Conservation (phyloP, 2,113 vertebrate species). For the Hucho hucho region DNA sequence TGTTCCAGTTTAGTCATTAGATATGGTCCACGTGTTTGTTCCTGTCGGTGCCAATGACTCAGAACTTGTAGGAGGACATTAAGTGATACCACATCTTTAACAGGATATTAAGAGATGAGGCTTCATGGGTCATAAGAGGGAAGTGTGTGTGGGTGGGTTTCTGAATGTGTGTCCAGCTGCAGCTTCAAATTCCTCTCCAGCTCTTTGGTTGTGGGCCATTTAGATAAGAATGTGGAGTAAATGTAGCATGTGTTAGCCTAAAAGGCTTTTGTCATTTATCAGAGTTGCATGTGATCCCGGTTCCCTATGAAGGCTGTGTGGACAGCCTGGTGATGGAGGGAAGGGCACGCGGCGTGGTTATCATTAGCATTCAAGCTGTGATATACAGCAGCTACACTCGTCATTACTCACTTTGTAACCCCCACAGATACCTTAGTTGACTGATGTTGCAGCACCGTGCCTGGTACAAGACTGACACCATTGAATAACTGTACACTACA, state of each 20-base stretch:
- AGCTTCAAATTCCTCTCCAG: too few species aligned
- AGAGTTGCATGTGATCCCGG: not conserved
- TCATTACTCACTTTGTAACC: not conserved
- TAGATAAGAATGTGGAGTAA: not conserved
- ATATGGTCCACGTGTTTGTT: too few species aligned
- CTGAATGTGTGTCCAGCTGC: too few species aligned
- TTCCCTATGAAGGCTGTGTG: not conserved
- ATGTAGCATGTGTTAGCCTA: conserved; percentile 17
- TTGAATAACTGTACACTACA: not conserved
- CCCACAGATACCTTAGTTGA: not conserved
- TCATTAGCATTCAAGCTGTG: not conserved
- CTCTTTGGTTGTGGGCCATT: too few species aligned
- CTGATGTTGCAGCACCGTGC: conserved; percentile 2
- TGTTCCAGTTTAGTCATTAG: too few species aligned
- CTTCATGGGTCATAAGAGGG: too few species aligned
- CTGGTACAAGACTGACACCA: not conserved
- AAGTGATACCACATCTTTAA: too few species aligned
- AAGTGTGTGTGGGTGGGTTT: too few species aligned
- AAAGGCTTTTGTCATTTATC: conserved; percentile 37
- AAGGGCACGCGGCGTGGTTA: not conserved
- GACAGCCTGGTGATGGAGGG: not conserved
- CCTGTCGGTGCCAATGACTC: too few species aligned
- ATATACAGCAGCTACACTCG: not conserved
- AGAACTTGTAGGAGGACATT: too few species aligned
- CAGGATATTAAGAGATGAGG: too few species aligned